A percentile compares a stretch with the other conserved stretches of the same genome.
phyloP scores from a whole-genome alignment of 1,140 invertebrate species.

The Oscheius sp. region DNA sequence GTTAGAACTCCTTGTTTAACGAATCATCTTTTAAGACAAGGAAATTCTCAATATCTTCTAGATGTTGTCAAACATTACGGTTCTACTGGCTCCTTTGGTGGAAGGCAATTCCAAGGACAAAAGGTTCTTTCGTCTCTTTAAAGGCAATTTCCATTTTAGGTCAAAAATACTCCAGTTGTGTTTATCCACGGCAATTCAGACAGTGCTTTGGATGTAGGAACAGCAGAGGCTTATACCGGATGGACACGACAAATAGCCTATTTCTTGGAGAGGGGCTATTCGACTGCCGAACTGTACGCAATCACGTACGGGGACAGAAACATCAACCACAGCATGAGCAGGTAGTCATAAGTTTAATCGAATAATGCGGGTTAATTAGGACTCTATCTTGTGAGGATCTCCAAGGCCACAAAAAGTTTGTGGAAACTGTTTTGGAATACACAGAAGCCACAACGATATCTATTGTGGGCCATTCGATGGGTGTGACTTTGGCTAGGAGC shows the following conservation, averaged over 20 bases:
- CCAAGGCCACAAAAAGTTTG: constrained; percentile 15
- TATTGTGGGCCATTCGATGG: constrained; percentile 47
- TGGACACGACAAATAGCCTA: constrained; percentile 14
- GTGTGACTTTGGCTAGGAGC: constrained; percentile 38
- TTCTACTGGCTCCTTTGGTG: constrained; percentile 18
- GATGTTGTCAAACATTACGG: neutral
- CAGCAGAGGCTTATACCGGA: constrained; percentile 1
- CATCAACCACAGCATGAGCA: neutral
- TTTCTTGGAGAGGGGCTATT: constrained; percentile 32
- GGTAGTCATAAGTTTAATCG: neutral
- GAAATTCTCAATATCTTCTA: neutral
- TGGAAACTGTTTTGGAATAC: constrained; percentile 36
- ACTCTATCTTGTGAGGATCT: constrained; percentile 6
- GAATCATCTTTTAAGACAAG: no score
- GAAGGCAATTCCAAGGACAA: constrained; percentile 7
- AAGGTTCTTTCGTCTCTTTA: neutral
- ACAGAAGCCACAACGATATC: constrained; percentile 32
- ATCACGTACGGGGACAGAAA: constrained; percentile 42
- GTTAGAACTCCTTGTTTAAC: no score
- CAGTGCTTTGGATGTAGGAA: constrained; percentile 22
- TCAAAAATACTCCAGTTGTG: constrained; percentile 36
- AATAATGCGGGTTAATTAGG: neutral
- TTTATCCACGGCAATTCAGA: constrained; percentile 50
- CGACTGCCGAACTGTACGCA: constrained; percentile 38
- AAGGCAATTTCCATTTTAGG: constrained; percentile 17